A percentile compares a stretch with the other conserved stretches of the same genome.
These are phyloP conservation scores for Drosophila ananassae DNA, from an alignment of 1,140 invertebrate genomes.

Conservation along the genomic window DNA sequence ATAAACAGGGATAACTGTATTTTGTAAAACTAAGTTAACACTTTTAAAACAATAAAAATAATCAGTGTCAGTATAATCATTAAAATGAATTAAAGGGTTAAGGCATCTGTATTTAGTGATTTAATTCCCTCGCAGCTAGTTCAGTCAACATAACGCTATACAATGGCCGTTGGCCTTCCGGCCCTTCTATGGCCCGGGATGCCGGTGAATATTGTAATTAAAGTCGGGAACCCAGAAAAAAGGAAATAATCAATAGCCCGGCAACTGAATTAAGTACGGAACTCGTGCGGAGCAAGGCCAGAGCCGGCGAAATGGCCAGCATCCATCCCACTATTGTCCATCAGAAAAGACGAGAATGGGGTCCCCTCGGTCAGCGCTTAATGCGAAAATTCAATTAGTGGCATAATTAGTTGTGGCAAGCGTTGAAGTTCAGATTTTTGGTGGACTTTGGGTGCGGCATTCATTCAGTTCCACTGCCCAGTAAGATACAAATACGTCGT, in stretches of 20 bases:
- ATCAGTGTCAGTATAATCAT: neutral
- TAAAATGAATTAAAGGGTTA: constrained; percentile 8
- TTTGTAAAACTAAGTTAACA: too few species aligned
- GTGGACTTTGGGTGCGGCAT: constrained; percentile 42
- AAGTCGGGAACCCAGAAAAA: constrained; percentile 34
- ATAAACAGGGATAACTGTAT: neutral
- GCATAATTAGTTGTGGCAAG: constrained; percentile 83
- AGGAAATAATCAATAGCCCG: constrained; percentile 67
- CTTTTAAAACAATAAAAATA: too few species aligned
- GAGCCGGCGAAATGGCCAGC: constrained; percentile 26
- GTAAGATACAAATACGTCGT: constrained; percentile 5
- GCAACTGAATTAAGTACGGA: constrained; percentile 67
- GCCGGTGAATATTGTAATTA: constrained; percentile 57
- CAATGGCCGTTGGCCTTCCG: constrained; percentile 19
- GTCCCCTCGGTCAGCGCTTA: constrained; percentile 56
- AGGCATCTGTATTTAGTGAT: constrained; percentile 15
- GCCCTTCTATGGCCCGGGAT: neutral
- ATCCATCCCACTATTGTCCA: constrained; percentile 39
- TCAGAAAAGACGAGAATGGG: constrained; percentile 4
- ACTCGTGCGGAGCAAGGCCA: constrained; percentile 31
- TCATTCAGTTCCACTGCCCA: constrained; percentile 48
- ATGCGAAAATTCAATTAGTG: constrained; percentile 82
- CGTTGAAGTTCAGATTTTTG: constrained; percentile 80
- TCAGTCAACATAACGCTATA: constrained; percentile 18
- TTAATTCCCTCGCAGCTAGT: constrained; percentile 13